Percentiles rank a stretch among this genome's conserved stretches.
These are phyloP conservation scores for Drosophila anceps DNA, from an alignment of 2,888 invertebrate genomes.

Conservation along the genomic window DNA sequence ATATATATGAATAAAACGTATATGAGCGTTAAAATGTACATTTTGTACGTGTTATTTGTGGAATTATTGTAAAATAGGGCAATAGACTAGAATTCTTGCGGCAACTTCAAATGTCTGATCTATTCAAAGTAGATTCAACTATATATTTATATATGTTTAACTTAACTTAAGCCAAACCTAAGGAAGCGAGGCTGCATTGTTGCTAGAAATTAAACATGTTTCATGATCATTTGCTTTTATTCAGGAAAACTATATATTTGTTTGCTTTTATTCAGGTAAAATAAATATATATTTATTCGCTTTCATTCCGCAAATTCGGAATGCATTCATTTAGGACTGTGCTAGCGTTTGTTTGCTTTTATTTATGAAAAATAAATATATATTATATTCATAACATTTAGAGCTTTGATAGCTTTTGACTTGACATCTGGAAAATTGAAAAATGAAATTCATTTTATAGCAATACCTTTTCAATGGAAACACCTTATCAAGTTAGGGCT, in stretches of 20 bases:
- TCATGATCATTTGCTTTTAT: not conserved
- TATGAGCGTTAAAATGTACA: conserved; percentile 58
- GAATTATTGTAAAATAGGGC: conserved; percentile 6
- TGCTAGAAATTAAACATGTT: not conserved
- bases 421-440: not conserved
- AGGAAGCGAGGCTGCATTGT: not conserved
- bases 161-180: too few relatives aligned
- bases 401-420: not conserved
- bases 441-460: not conserved
- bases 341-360: too few relatives aligned
- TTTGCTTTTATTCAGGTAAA: not conserved
- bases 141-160: not conserved
- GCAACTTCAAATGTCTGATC: not conserved
- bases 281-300: not conserved
- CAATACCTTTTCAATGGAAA: not conserved
- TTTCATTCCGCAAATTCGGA: too few relatives aligned
- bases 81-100: not conserved
- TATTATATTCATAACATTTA: too few relatives aligned
- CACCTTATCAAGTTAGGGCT: not conserved
- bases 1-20: conserved; percentile 71
- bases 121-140: not conserved
- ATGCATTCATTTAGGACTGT: too few relatives aligned
- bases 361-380: too few relatives aligned
- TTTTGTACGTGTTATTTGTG: conserved; percentile 22
- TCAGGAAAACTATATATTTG: not conserved